Percentiles rank a stretch among this genome's conserved stretches.
These are phyloP conservation scores for Thalpophila matura DNA, from an alignment of 2,888 invertebrate genomes.

Conservation along the genomic window DNA sequence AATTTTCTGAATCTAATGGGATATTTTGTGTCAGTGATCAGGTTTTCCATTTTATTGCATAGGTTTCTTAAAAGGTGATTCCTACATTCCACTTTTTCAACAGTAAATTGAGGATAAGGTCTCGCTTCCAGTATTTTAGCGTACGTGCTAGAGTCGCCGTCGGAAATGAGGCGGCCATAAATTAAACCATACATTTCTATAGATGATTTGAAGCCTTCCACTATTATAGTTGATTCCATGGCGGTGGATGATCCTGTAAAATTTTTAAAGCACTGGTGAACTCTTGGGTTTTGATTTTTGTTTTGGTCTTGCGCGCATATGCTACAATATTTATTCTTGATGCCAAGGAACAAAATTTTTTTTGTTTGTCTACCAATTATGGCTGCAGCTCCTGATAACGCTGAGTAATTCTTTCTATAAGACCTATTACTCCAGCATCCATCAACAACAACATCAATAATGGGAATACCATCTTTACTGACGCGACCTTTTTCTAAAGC, in stretches of 20 bases:
- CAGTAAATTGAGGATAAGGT: conserved; percentile 17
- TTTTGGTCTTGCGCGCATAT: neutral
- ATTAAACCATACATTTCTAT: conserved; percentile 3
- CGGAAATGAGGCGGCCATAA: conserved; percentile 19
- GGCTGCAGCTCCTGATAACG: conserved; percentile 11
- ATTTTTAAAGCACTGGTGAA: conserved; percentile 8
- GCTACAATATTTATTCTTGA: conserved; percentile 14
- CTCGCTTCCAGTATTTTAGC: conserved; percentile 11
- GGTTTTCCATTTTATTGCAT: conserved; percentile 10
- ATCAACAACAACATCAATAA: conserved; percentile 7
- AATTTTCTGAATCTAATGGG: conserved; percentile 12
- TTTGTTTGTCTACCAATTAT: conserved; percentile 20
- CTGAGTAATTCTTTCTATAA: conserved; percentile 9
- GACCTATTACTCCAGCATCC: conserved; percentile 17
- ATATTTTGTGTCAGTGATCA: conserved; percentile 16
- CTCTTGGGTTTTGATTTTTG: conserved; percentile 5
- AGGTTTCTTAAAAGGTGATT: conserved; percentile 13
- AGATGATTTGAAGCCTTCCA: conserved; percentile 16
- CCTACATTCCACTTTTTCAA: conserved; percentile 12
- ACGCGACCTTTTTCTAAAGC: conserved; percentile 3
- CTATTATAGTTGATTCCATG: conserved; percentile 8
- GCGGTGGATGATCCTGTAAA: conserved; percentile 8
- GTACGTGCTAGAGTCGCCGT: conserved; percentile 15
- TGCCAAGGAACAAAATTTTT: conserved; percentile 7
- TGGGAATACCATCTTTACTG: conserved; percentile 13